A percentile compares a stretch with the other conserved stretches of the same genome.
Conservation (phyloP, 2,888 invertebrate genomes). For the Dynastes grantii region DNA sequence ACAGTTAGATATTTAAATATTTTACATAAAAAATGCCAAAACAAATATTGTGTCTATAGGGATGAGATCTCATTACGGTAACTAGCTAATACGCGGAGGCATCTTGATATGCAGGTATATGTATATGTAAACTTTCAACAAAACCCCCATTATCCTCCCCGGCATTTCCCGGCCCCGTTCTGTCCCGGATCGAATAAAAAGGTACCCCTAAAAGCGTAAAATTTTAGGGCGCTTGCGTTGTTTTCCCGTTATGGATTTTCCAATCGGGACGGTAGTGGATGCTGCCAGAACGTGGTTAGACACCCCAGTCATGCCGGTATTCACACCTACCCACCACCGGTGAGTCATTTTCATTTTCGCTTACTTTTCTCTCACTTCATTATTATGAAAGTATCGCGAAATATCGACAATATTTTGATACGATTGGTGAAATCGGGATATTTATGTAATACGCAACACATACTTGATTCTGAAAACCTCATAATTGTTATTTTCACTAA, state of each 20-base stretch:
- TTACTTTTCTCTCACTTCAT: constrained; percentile 26
- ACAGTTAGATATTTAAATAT: no score
- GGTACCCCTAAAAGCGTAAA: constrained; percentile 22
- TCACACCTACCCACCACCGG: constrained; percentile 55
- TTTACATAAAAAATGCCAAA: no score
- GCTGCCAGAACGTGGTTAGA: constrained; percentile 58
- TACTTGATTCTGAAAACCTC: no score
- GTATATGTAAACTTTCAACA: not conserved
- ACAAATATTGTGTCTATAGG: no score
- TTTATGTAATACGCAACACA: no score
- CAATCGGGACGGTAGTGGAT: constrained; percentile 57
- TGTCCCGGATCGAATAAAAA: constrained; percentile 34
- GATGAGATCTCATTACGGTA: no score
- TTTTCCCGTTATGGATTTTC: constrained; percentile 60
- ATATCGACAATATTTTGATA: not conserved
- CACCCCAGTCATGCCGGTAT: constrained; percentile 56
- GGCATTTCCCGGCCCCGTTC: not conserved
- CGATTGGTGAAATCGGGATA: no score
- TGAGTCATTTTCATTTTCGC: constrained; percentile 54
- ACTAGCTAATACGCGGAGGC: no score
- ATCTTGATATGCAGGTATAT: no score
- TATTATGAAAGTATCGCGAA: not conserved
- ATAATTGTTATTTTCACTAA: no score
- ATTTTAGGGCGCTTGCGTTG: constrained; percentile 53
- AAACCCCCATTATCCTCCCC: constrained; percentile 4